Percentiles rank a stretch among this genome's conserved stretches.
phyloP scores from a whole-genome alignment of 2,888 invertebrate species.

The Liodrosophila aerea region DNA sequence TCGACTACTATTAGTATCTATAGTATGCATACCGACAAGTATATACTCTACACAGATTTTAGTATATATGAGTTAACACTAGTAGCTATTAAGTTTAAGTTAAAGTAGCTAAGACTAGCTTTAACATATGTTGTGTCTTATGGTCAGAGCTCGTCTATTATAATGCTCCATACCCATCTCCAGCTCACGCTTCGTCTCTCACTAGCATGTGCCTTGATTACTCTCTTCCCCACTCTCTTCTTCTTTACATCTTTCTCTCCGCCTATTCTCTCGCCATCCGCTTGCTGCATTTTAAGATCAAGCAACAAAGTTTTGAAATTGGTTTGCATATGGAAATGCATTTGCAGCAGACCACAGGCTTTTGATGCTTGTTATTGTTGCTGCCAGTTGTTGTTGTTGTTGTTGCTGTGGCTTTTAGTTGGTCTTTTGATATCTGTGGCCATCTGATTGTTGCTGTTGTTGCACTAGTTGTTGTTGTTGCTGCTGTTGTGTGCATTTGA shows the following conservation, averaged over 20 bases:
- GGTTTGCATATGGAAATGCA: constrained; percentile 32
- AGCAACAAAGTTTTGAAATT: constrained; percentile 5
- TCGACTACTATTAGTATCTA: no score
- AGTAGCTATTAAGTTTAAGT: no score
- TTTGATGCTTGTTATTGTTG: constrained; percentile 30
- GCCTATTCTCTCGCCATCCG: background rate
- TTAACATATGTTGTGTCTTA: no score
- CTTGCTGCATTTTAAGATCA: constrained; percentile 3
- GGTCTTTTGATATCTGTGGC: constrained; percentile 29
- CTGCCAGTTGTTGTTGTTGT: constrained; percentile 7
- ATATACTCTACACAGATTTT: no score
- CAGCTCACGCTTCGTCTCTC: no score
- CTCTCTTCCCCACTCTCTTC: background rate
- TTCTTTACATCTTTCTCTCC: background rate
- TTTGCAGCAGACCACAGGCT: constrained; percentile 32
- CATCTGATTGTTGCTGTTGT: constrained; percentile 14
- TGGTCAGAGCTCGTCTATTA: no score
- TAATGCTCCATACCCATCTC: no score
- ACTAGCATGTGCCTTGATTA: background rate
- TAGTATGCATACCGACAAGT: no score
- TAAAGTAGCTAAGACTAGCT: no score
- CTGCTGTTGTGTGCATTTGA: constrained; percentile 17
- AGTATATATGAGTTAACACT: no score
- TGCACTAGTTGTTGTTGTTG: constrained; percentile 14
- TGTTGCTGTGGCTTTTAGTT: constrained; percentile 25